These are phyloP conservation scores for Hirtodrosophila confusa DNA, from an alignment of 2,888 invertebrate species.

Conservation along the genomic window DNA sequence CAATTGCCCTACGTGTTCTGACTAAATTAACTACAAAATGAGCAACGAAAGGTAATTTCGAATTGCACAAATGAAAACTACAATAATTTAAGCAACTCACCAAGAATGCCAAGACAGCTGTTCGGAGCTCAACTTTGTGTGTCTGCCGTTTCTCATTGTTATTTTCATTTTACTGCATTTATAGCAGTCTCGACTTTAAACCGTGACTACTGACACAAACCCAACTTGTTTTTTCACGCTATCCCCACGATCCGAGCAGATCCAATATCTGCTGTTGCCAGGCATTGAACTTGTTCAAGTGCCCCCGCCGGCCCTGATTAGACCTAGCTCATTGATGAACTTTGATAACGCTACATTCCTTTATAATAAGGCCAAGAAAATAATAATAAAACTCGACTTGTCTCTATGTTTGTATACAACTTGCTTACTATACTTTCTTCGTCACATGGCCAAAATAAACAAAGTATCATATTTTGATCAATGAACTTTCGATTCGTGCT, in stretches of 20 bases:
- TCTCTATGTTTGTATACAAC: too few relatives aligned
- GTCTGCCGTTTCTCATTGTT: neutral
- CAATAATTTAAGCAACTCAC: constrained; percentile 16
- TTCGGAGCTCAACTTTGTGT: constrained; percentile 11
- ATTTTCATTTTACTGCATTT: constrained; percentile 14
- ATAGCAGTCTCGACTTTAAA: constrained; percentile 33
- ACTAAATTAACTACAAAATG: constrained; percentile 59
- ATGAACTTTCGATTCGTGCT: neutral
- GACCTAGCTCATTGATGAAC: neutral
- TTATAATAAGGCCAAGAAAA: too few relatives aligned
- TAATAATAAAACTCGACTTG: too few relatives aligned
- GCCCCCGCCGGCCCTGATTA: constrained; percentile 2
- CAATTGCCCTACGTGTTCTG: constrained; percentile 36
- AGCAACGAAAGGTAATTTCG: constrained; percentile 62
- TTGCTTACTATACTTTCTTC: too few relatives aligned
- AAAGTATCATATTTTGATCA: neutral
- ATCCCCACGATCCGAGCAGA: neutral
- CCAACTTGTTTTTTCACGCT: constrained; percentile 9
- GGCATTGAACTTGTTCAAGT: constrained; percentile 5
- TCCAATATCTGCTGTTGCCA: constrained; percentile 18
- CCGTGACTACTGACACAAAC: constrained; percentile 12
- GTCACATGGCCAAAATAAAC: neutral
- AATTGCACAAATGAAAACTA: constrained; percentile 20
- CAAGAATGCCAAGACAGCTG: constrained; percentile 27
- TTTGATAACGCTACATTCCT: constrained; percentile 1